A percentile compares a stretch with the other conserved stretches of the same genome.
phyloP scores from a whole-genome alignment of 2,888 invertebrate genomes.

The Parnassius orleans region DNA sequence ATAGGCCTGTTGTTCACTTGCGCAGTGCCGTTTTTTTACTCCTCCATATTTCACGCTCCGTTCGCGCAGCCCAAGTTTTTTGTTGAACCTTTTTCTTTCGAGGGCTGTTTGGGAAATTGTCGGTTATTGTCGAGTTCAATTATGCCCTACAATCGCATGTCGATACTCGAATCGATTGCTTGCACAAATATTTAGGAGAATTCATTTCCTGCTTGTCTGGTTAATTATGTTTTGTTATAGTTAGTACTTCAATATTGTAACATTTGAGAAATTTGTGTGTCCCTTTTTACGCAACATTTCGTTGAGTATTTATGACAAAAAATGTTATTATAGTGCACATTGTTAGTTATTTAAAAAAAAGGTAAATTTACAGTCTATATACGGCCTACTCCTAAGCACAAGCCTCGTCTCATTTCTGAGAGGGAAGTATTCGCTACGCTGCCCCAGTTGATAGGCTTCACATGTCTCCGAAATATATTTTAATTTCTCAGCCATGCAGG shows the following conservation, averaged over 20 bases:
- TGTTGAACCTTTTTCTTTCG: constrained; percentile 50
- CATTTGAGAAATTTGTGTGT: constrained; percentile 6
- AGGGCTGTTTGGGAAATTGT: constrained; percentile 50
- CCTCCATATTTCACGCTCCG: constrained; percentile 72
- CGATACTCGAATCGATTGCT: constrained; percentile 49
- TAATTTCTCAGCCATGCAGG: too few species aligned
- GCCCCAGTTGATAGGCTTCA: too few species aligned
- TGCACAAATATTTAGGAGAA: constrained; percentile 53
- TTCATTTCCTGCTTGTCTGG: constrained; percentile 57
- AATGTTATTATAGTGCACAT: too few species aligned
- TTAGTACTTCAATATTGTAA: constrained; percentile 1
- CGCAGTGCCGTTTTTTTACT: constrained; percentile 59
- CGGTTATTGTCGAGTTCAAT: constrained; percentile 41
- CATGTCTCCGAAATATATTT: too few species aligned
- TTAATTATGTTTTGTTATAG: constrained; percentile 15
- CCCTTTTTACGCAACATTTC: background rate
- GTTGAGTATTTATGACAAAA: too few species aligned
- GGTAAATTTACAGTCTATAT: too few species aligned
- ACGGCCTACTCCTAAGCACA: too few species aligned
- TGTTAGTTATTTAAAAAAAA: too few species aligned
- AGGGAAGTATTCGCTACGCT: too few species aligned
- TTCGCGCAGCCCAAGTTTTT: constrained; percentile 57
- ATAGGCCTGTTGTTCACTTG: constrained; percentile 72
- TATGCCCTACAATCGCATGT: constrained; percentile 45
- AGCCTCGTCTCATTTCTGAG: too few species aligned